Evolutionary conservation across 2,113 vertebrate genomes (phyloP).

Genomic region (Oncorhynchus kisutch): DNA sequence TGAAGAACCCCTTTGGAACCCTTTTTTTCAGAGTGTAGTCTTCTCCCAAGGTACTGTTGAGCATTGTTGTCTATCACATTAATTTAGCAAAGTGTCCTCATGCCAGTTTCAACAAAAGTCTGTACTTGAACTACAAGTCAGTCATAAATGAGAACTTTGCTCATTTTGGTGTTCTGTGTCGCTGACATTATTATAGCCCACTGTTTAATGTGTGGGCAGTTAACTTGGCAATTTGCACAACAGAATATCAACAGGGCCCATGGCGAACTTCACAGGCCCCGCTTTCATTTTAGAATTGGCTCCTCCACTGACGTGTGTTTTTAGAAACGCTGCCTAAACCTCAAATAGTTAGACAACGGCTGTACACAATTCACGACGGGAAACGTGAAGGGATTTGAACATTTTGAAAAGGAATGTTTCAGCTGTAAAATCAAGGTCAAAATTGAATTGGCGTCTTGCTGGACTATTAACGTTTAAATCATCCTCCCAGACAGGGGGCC

Average conservation of each 20-base stretch:
- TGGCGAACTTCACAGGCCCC: slow-evolving; percentile 50
- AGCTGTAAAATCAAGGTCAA: slow-evolving; percentile 23
- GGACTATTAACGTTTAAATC: slow-evolving; percentile 33
- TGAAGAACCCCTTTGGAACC: too few relatives aligned
- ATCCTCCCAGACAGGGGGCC: too few relatives aligned
- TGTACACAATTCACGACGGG: slow-evolving; percentile 60
- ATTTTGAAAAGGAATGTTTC: slow-evolving; percentile 43
- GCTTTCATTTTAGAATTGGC: slow-evolving; percentile 53
- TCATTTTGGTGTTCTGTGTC: slow-evolving; percentile 37
- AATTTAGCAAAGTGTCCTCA: not conserved
- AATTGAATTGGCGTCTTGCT: slow-evolving; percentile 37
- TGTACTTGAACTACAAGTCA: slow-evolving; percentile 12
- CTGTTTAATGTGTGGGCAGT: slow-evolving; percentile 55
- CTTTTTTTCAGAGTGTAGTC: too few relatives aligned
- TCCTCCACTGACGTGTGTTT: slow-evolving; percentile 49
- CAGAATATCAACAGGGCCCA: slow-evolving; percentile 55
- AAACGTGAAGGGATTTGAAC: slow-evolving; percentile 42
- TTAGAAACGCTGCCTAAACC: slow-evolving; percentile 55
- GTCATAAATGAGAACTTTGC: slow-evolving; percentile 15
- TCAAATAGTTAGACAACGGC: slow-evolving; percentile 58
- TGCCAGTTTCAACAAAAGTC: not conserved
- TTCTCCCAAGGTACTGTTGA: too few relatives aligned
- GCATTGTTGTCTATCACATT: too few relatives aligned
- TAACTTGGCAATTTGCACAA: slow-evolving; percentile 51
- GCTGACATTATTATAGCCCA: slow-evolving; percentile 33